Evolutionary conservation across 2,113 vertebrate genomes (phyloP).

Genomic region (Pantherophis guttatus): DNA sequence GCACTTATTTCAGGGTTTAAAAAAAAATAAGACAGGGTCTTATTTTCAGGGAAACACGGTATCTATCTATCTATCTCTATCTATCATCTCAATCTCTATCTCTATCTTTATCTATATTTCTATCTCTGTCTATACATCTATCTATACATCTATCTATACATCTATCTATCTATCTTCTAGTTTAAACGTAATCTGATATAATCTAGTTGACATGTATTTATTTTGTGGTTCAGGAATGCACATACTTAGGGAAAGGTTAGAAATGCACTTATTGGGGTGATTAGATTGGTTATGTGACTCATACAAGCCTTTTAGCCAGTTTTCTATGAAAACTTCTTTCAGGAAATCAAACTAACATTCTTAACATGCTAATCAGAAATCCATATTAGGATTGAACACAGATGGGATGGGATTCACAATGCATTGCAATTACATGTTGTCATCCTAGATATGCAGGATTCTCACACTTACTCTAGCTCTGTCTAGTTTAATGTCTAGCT

Average conservation of each 20-base stretch:
- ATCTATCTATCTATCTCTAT: too few species aligned
- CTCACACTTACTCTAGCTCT: background rate
- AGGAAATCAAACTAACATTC: background rate
- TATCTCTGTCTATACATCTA: too few species aligned
- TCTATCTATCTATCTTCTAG: too few species aligned
- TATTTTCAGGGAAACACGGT: too few species aligned
- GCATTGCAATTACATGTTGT: background rate
- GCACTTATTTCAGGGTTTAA: too few species aligned
- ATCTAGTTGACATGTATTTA: background rate
- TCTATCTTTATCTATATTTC: too few species aligned
- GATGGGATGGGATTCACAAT: background rate
- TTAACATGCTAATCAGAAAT: background rate
- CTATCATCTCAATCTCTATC: too few species aligned
- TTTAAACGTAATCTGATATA: background rate
- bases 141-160: too few species aligned
- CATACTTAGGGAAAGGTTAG: background rate
- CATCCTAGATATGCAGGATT: background rate
- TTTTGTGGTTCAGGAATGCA: background rate
- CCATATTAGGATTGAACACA: background rate
- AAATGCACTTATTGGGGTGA: background rate
- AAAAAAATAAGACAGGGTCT: too few species aligned
- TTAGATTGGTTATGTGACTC: background rate
- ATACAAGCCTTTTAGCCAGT: background rate
- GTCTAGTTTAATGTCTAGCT: too few species aligned
- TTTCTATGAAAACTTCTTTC: background rate